Conservation (phyloP, 2,888 invertebrate genomes). For the Malachius bipustulatus region DNA sequence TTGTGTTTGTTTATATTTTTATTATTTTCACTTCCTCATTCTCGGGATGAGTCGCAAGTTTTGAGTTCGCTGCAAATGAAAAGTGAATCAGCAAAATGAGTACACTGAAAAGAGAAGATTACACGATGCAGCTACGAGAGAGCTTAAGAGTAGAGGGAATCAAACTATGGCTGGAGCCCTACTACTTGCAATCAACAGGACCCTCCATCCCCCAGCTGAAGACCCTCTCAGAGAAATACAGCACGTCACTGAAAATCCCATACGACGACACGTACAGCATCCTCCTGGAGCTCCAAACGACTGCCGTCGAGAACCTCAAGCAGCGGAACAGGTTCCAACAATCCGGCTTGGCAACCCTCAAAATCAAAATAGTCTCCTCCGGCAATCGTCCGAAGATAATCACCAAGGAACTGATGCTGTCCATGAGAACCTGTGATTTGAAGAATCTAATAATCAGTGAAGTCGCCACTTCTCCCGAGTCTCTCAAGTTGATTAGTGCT, state of each 20-base stretch:
- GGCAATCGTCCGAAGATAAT: slow-evolving; percentile 40
- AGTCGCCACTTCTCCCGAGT: slow-evolving; percentile 34
- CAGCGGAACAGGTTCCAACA: slow-evolving; percentile 55
- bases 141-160: slow-evolving; percentile 55
- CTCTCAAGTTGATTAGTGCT: slow-evolving; percentile 54
- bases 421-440: slow-evolving; percentile 43
- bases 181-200: slow-evolving; percentile 42
- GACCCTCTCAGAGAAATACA: slow-evolving; percentile 48
- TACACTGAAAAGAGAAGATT: slow-evolving; percentile 45
- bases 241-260: slow-evolving; percentile 42
- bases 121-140: slow-evolving; percentile 52
- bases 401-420: slow-evolving; percentile 46
- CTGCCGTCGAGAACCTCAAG: slow-evolving; percentile 59
- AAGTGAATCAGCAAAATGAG: too few species aligned
- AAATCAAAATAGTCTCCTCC: slow-evolving; percentile 50
- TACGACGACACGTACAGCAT: slow-evolving; percentile 42
- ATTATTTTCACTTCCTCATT: too few species aligned
- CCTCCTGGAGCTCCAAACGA: slow-evolving; percentile 50
- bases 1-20: too few species aligned
- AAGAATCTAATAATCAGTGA: slow-evolving; percentile 42
- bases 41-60: too few species aligned
- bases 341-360: slow-evolving; percentile 61
- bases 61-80: too few species aligned
- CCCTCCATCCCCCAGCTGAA: slow-evolving; percentile 37
- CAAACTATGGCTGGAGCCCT: slow-evolving; percentile 68